These are phyloP conservation scores for Asteroscopus sphinx DNA, from an alignment of 2,888 invertebrate species.

Conservation along the genomic window DNA sequence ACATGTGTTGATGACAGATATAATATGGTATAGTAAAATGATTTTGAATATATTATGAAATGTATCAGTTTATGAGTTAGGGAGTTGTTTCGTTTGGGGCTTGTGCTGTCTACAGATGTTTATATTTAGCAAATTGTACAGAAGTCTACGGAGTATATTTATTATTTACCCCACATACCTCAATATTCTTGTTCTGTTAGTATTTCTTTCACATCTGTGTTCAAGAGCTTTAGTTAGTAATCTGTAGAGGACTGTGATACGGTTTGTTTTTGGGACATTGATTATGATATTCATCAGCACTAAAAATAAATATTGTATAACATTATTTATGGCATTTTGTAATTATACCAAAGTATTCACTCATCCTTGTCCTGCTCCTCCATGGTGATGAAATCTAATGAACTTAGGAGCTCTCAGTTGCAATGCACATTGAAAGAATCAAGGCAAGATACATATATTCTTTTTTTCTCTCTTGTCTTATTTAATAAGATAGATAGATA, in stretches of 20 bases:
- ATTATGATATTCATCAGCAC: constrained; percentile 78
- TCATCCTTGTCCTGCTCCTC: too few species aligned
- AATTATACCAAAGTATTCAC: constrained; percentile 2
- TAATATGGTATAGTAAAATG: constrained; percentile 62
- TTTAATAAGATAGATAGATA: too few species aligned
- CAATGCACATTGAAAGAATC: too few species aligned
- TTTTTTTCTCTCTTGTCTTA: too few species aligned
- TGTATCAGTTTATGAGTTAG: constrained; percentile 54
- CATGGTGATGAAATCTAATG: too few species aligned
- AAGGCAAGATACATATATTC: too few species aligned
- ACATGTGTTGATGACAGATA: constrained; percentile 64
- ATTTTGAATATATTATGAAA: constrained; percentile 56
- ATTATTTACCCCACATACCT: constrained; percentile 52
- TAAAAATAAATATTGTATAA: constrained; percentile 76
- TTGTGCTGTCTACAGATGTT: constrained; percentile 46
- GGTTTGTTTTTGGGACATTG: constrained; percentile 71
- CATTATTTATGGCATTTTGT: constrained; percentile 56
- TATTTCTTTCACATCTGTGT: constrained; percentile 53
- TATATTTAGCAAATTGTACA: constrained; percentile 56
- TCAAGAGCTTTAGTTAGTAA: constrained; percentile 60
- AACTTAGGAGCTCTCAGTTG: too few species aligned
- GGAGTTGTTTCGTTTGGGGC: constrained; percentile 42
- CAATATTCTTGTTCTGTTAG: constrained; percentile 50
- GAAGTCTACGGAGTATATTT: constrained; percentile 46
- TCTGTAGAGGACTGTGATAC: constrained; percentile 76